Percentiles rank a stretch among this genome's conserved stretches.
phyloP scores from a whole-genome alignment of 2,888 invertebrate species.

The Teleiodes luculella region DNA sequence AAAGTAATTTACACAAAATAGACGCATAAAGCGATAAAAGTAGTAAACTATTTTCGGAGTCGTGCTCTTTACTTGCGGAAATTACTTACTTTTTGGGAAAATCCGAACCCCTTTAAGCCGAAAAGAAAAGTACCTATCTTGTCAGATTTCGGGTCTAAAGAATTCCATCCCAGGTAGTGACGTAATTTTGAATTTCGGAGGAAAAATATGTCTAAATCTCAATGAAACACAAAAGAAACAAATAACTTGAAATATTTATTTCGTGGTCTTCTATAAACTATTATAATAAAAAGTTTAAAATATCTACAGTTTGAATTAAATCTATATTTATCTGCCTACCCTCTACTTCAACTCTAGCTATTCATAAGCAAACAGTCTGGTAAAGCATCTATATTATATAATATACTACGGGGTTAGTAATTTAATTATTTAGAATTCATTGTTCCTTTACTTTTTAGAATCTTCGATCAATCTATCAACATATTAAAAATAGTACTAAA shows the following conservation, averaged over 20 bases:
- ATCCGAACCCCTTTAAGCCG: not conserved
- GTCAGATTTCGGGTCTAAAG: not conserved
- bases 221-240: conserved; percentile 30
- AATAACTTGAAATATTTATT: conserved; percentile 47
- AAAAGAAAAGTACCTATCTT: not conserved
- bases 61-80: no score
- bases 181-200: not conserved
- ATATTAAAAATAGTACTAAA: not conserved
- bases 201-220: conserved; percentile 14
- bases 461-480: not conserved
- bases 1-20: no score
- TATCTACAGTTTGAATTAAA: conserved; percentile 24
- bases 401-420: conserved; percentile 29
- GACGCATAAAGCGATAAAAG: no score
- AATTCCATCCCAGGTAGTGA: no score
- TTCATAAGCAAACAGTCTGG: conserved; percentile 44
- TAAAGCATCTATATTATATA: conserved; percentile 43
- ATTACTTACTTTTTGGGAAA: not conserved
- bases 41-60: no score
- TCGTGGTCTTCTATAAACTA: conserved; percentile 35
- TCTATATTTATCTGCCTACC: conserved; percentile 16
- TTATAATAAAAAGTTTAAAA: conserved; percentile 38
- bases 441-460: conserved; percentile 18
- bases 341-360: conserved; percentile 35
- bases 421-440: conserved; percentile 18